A percentile compares a stretch with the other conserved stretches of the same genome.
Evolutionary conservation across 2,113 vertebrate species (phyloP).

Genomic region (Clarias gariepinus): DNA sequence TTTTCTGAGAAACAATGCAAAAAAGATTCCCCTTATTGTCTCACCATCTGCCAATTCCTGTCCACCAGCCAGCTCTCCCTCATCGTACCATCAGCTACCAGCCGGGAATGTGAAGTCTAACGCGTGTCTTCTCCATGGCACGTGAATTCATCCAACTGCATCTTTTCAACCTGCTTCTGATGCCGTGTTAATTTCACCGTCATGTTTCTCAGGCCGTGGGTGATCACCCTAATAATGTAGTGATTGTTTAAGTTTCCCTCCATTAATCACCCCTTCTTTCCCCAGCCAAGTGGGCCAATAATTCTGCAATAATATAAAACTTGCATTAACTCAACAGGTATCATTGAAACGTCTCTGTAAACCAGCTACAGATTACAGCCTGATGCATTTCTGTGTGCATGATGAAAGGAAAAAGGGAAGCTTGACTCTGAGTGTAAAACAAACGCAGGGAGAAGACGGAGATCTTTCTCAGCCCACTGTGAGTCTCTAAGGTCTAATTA

Average conservation of each 20-base stretch:
- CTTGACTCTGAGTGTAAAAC: not conserved
- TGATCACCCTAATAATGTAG: not conserved
- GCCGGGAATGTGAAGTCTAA: not conserved
- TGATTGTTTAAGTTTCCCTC: not conserved
- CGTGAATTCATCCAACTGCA: not conserved
- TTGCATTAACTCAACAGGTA: not conserved
- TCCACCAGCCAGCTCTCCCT: not conserved
- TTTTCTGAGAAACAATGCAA: not conserved
- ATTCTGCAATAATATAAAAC: not conserved
- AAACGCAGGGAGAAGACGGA: not conserved
- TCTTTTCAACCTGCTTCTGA: not conserved
- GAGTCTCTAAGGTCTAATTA: not conserved
- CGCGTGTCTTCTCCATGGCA: not conserved
- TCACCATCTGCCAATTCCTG: not conserved
- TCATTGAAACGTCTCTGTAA: not conserved
- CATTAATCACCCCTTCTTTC: not conserved
- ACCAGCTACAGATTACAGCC: not conserved
- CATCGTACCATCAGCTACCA: not conserved
- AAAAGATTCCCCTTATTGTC: not conserved
- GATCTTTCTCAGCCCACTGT: not conserved
- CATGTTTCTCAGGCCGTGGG: not conserved
- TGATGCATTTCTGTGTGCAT: not conserved
- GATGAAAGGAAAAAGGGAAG: not conserved
- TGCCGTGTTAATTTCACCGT: not conserved
- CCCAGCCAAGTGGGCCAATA: not conserved